These are phyloP conservation scores for Temnothorax ravouxi DNA, from an alignment of 2,888 invertebrate species.

Conservation along the genomic window DNA sequence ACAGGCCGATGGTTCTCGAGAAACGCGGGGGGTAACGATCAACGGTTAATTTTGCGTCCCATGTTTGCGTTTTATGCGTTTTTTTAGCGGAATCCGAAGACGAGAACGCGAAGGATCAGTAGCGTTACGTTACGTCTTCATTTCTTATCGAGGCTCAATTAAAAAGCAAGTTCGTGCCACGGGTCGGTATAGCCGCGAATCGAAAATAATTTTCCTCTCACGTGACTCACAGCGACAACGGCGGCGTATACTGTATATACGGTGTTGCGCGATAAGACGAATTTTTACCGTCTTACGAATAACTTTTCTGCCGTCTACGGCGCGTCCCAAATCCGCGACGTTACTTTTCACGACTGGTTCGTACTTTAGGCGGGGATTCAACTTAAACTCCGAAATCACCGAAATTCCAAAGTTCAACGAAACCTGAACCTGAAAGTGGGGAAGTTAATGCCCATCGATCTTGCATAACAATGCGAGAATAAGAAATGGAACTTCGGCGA, in stretches of 20 bases:
- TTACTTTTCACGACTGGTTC: not conserved
- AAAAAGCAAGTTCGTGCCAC: not conserved
- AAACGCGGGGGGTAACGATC: constrained; percentile 9
- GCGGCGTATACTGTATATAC: too few relatives aligned
- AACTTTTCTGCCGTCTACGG: not conserved
- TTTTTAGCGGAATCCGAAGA: not conserved
- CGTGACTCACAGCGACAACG: not conserved
- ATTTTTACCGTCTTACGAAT: not conserved
- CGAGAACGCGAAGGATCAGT: not conserved
- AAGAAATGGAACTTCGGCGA: constrained; percentile 9
- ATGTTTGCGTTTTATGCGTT: not conserved
- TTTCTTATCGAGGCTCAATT: not conserved
- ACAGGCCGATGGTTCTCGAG: constrained; percentile 18
- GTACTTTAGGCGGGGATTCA: not conserved
- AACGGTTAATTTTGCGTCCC: not conserved
- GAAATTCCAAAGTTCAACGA: constrained; percentile 28
- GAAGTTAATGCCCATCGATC: constrained; percentile 14
- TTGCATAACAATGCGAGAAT: not conserved
- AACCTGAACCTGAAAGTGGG: not conserved
- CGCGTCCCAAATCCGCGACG: not conserved
- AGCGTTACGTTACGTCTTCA: not conserved
- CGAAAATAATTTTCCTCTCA: not conserved
- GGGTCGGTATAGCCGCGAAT: not conserved
- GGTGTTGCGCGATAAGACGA: not conserved
- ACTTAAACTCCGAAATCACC: not conserved